Evolutionary conservation across 2,888 invertebrate genomes (phyloP), one percentile per base, ranked within the genome.

Genomic region (Synergus itoensis): DNA sequence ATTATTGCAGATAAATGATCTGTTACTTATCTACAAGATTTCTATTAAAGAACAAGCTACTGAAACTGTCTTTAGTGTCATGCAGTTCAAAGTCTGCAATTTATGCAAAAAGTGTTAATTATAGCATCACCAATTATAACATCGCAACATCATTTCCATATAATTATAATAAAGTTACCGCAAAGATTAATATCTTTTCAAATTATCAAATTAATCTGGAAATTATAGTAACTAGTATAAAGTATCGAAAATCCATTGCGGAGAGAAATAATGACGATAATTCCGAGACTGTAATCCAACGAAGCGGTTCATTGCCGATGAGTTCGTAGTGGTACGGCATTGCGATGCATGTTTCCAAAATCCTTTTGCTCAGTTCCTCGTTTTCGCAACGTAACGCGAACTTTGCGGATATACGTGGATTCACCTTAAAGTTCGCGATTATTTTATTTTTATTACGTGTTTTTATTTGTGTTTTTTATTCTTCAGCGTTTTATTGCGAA

Each of bases 231-330:
- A 67, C 16, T 8, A 7, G 45, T 45, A 12, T 67, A 67, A 67
- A 45, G 21, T 67, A 67, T 67, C 67, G 67, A 21, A 45, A 45
- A 43, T 21, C 21, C 45, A 67, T 67, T 45, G 12, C 21, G 14
- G 41, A 18, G 67, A 21, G 45, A 67, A 67, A 21, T 67, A 45
- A 67, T 67, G 36, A 65, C 18, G 67, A 67, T 67, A 67, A 67
- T 67, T 67, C 21, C 21, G 7, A 43, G 14, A 45, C 43, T 45
- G 45, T 67, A 67, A 67, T 67, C 67, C 45, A 45, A 21, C 45
- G 18, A 67, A 45, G 18, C 41, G 65, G 40, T 65, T 41, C 28
- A 28, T 28, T 9, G 41, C 41, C 43, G 21, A 67, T 67, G 12
- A 67, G 45, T 45, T 67, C 4, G 21, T 45, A 43, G 5, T 14